These are phyloP conservation scores for Papilio machaon DNA, from an alignment of 1,140 invertebrate species.

Conservation along the genomic window DNA sequence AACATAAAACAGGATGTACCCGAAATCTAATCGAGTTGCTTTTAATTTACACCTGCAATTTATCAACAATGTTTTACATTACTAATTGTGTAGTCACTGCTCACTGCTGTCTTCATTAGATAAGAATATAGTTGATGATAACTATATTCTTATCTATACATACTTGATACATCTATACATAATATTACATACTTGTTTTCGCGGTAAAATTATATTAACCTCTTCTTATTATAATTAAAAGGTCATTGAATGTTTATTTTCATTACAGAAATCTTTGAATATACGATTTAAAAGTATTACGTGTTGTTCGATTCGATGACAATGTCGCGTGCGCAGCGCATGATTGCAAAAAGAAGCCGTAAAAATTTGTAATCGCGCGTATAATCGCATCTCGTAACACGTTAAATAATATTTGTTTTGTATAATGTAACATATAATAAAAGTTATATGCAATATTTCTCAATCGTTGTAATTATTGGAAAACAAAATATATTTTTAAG, in stretches of 20 bases:
- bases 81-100: no score
- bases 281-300: neutral
- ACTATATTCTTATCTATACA: no score
- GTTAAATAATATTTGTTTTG: constrained; percentile 26
- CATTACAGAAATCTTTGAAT: neutral
- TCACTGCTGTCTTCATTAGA: no score
- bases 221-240: neutral
- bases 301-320: neutral
- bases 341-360: constrained; percentile 24
- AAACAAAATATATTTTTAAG: no score
- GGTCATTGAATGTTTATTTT: neutral
- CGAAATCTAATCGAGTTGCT: neutral
- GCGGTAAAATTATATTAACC: neutral
- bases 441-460: neutral
- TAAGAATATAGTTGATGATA: no score
- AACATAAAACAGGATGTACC: neutral
- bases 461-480: no score
- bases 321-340: constrained; percentile 11
- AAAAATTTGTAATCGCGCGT: constrained; percentile 10
- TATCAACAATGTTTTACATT: neutral
- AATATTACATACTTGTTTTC: no score
- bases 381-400: constrained; percentile 23
- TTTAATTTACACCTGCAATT: neutral
- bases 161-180: no score
- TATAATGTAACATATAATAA: constrained; percentile 11